Percentiles rank a stretch among this genome's conserved stretches.
These are phyloP conservation scores for Agapostemon virescens DNA, from an alignment of 2,888 invertebrate species.

Conservation along the genomic window DNA sequence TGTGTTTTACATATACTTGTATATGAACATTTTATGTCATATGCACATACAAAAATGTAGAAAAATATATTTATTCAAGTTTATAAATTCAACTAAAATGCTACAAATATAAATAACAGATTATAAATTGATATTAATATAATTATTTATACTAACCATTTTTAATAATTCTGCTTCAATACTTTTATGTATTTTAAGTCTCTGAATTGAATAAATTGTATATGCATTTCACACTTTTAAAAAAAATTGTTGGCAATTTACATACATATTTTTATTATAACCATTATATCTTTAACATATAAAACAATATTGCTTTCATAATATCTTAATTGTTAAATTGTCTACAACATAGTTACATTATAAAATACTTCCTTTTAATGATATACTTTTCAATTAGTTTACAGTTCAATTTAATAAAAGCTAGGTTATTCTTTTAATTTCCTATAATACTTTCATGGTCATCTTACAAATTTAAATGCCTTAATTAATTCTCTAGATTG, in stretches of 20 bases:
- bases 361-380: not conserved
- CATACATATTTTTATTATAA: conserved; percentile 17
- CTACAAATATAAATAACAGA: not conserved
- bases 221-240: not conserved
- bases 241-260: not conserved
- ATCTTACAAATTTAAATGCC: conserved; percentile 76
- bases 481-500: conserved; percentile 77
- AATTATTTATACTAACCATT: not conserved
- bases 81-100: not conserved
- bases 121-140: not conserved
- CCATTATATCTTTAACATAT: conserved; percentile 8
- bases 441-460: conserved; percentile 57
- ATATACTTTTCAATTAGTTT: not conserved
- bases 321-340: conserved; percentile 5
- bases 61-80: not conserved
- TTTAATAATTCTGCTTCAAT: not conserved
- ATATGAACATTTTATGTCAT: not conserved
- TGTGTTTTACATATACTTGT: not conserved
- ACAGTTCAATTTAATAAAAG: conserved; percentile 8
- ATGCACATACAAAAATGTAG: not conserved
- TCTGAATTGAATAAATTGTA: not conserved
- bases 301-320: conserved; percentile 27
- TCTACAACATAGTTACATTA: not conserved
- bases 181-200: not conserved
- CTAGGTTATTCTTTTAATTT: conserved; percentile 10